These are phyloP conservation scores for Caenorhabditis panamensis DNA, from an alignment of 2,888 invertebrate species.

Conservation along the genomic window DNA sequence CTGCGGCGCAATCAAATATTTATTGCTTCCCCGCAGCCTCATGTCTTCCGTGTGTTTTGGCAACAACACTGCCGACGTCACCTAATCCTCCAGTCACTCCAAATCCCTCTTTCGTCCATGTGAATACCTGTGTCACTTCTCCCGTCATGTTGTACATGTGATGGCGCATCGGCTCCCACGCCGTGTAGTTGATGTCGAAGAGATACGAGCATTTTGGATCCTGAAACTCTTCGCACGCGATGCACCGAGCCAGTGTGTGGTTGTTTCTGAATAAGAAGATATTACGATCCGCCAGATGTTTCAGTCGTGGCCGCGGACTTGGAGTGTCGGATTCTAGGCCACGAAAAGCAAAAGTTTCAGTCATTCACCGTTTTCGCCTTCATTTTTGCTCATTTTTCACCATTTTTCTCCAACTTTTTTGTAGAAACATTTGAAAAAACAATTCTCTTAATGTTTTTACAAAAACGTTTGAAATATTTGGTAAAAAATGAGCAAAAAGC, in stretches of 20 bases:
- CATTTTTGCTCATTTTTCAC: too few relatives aligned
- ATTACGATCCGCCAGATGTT: too few relatives aligned
- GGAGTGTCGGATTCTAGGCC: too few relatives aligned
- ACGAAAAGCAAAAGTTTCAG: too few relatives aligned
- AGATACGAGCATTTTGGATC: conserved; percentile 77
- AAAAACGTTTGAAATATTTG: too few relatives aligned
- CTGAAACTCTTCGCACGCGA: conserved; percentile 76
- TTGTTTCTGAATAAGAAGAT: conserved; percentile 63
- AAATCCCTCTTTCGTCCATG: conserved; percentile 7
- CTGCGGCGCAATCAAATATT: conserved; percentile 32
- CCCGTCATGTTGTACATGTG: conserved; percentile 77
- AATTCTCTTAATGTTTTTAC: too few relatives aligned
- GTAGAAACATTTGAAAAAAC: too few relatives aligned
- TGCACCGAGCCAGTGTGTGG: conserved; percentile 75
- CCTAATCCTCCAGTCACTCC: conserved; percentile 32
- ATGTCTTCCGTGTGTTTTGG: conserved; percentile 24
- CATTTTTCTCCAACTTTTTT: too few relatives aligned
- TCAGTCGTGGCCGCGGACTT: too few relatives aligned
- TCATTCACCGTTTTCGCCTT: too few relatives aligned
- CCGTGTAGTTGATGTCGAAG: conserved; percentile 74
- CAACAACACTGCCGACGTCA: conserved; percentile 16
- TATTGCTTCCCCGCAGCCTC: conserved; percentile 13
- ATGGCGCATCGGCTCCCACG: conserved; percentile 76
- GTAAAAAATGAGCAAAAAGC: too few relatives aligned
- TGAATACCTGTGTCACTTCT: conserved; percentile 71